Evolutionary conservation across 1,140 invertebrate species (phyloP).

Genomic region (Euura saliciscinereae): DNA sequence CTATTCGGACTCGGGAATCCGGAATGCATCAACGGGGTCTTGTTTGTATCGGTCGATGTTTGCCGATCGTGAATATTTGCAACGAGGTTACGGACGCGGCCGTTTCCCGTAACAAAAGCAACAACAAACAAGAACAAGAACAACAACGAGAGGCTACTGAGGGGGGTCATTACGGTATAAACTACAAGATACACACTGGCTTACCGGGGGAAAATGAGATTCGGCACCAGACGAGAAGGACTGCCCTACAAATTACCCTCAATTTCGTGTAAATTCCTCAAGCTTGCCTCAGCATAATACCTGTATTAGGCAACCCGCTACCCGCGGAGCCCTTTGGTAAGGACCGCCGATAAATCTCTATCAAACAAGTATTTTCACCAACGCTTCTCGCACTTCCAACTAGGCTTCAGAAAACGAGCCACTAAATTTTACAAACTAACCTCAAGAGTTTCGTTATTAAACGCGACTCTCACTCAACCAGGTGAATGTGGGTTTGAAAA

Average conservation of each 20-base stretch:
- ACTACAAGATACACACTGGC: background rate
- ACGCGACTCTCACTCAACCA: too few relatives aligned
- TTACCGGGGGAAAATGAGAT: background rate
- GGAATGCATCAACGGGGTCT: too few relatives aligned
- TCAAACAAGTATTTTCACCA: conserved; percentile 32
- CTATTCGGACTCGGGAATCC: too few relatives aligned
- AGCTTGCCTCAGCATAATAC: conserved; percentile 46
- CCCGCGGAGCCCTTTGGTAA: conserved; percentile 32
- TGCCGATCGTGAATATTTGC: conserved; percentile 3
- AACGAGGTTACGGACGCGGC: background rate
- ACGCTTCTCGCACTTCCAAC: background rate
- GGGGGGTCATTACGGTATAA: conserved; percentile 4
- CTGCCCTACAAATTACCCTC: conserved; percentile 49
- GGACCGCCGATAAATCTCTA: conserved; percentile 51
- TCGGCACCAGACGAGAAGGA: background rate
- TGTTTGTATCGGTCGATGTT: background rate
- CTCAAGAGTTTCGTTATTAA: too few relatives aligned
- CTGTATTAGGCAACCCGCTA: conserved; percentile 45
- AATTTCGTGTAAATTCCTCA: conserved; percentile 49
- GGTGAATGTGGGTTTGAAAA: too few relatives aligned
- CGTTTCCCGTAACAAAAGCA: background rate
- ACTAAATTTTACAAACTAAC: too few relatives aligned
- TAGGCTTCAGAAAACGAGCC: too few relatives aligned
- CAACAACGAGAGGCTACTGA: background rate
- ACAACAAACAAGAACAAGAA: background rate